Base-by-base conservation (phyloP, 2,113 vertebrate species). In the Tachysurus fulvidraco region DNA sequence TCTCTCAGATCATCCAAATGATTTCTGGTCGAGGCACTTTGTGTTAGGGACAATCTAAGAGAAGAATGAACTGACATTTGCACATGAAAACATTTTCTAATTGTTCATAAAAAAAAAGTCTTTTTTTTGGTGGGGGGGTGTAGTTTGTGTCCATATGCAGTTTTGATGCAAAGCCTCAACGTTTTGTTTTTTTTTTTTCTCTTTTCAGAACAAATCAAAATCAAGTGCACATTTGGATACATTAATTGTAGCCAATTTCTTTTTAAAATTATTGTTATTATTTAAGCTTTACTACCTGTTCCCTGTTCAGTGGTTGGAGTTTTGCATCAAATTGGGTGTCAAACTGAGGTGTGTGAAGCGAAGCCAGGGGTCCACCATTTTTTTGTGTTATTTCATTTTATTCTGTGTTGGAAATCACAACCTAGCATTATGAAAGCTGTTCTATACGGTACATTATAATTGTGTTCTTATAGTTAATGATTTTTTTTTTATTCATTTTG, bases 71-170 rank as follows among this genome's bases (percentile, higher is more conserved):
- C 67, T 76, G 44, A 55, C 25, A 64, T 90, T 90, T 90, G 89
- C 89, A 90, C 89, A 90, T 81, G 76, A 89, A 62, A 87, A 86
- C 59, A 14, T 80, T 83, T 82, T 83, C 21, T 57, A 81, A 85
- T 82, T 79, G 87, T 80, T 82, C 7, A 23, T 73, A 86, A 86
- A 76, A 83, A 71, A 36, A 76, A 83, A 71, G 36, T 54, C 81
- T 59, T 46, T 60, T 30, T 44, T 73, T 36, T 36, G 36, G 36
- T 36, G 36, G 83, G 21, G 80, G 62, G 36, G 36, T 36, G 46
- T 50, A 4, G 46, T 9, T 7, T 50, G 76, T 87, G 79, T 81
- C 80, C 84, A 71, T 67, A 74, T 69, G 41, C 81, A 83, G 79
- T 83, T 76, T 71, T 44, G 14, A 65, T 60, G 57, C 64, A 67